Evolutionary conservation across 2,113 vertebrate species (phyloP), one percentile per base, ranked within the genome.

Genomic region (Ictalurus furcatus): DNA sequence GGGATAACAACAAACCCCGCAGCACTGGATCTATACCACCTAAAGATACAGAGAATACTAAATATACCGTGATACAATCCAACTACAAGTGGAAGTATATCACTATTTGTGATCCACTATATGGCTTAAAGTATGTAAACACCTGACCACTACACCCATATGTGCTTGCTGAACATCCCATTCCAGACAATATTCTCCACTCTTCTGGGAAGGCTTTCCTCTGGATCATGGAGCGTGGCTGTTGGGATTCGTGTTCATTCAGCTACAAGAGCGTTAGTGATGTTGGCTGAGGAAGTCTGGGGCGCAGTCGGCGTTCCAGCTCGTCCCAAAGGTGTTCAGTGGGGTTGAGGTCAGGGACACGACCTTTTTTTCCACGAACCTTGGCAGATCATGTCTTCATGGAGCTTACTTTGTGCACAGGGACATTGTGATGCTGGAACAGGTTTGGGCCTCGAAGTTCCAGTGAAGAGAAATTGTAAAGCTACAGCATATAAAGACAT

Each of bases 21-120:
- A 97, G 91, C 89, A 97, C 94, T 1, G 96, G 96, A 92, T 96
- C 96, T 19, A 96, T 93, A 19, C 96, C 96, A 54, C 96, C 96
- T 97, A 28, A n/a, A 67, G 30, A 85, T 30, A 82, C 11, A 48
- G 21, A 76, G 48, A 69, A 74, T 3, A 58, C 17, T 25, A 37
- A 61, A 30, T 81, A 59, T 21, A 61, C 23, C 13, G 4, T 6
- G 59, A 37, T 4, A 13, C 17, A 82, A 19, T 3, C 6, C 12
- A 52, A 25, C 44, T 52, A 73, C 1, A 37, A 1, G 19, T 21
- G 9, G 63, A 65, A 37, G 30, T 17, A 37, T 69, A 69, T 34
- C 25, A 37, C 1, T 73, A 19, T 37, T 19, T 37, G 44, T 48
- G 44, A 48, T 48, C 44, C 25, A 19, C 1, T 73, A 37, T 37